Base-by-base conservation (phyloP, 2,797 vertebrate genomes). In the Centroberyx gerrardi region DNA sequence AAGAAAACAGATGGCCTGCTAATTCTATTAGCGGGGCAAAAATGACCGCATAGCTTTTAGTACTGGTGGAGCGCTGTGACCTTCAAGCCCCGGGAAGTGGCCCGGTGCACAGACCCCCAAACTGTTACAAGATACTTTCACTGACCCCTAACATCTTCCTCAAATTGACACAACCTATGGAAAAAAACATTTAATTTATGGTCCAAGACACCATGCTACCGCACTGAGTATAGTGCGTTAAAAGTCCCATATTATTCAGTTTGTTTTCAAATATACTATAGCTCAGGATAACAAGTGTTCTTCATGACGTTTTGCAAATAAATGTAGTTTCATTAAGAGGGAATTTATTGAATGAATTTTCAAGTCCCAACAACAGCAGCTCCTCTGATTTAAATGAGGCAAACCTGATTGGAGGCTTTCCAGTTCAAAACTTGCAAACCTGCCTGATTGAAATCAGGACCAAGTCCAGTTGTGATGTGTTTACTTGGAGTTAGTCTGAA, bases 21-120 rank as follows among this genome's bases (percentile, higher is more conserved):
- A 97, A 98, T 97, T 98, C 96, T 96, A 97, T 97, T 97, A 97
- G 94, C 94, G 74, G 90, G 77, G 91, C 92, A 93, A 90, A 91
- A 92, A 91, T 96, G 97, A 94, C 96, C 94, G 93, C 93, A 84
- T 94, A 89, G 90, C 92, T 93, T 91, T 92, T 93, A 94, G 92
- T 93, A 82, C 87, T 87, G 88, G 83, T 78, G 6, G 82, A 92
- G 93, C 78, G 86, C 84, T 76, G 85, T 93, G 90, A 93, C 96
- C 94, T 94, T 94, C 94, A 95, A 84, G 85, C 89, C 87, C 73
- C 81, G 77, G 90, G 88, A 90, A 74, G 74, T 82, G 87, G 72
- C 81, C 87, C 17, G 48, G 71, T 68, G 77, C 81, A 67, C 72
- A 76, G 65, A 83, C 79, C 80, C 80, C 70, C 62, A 78, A 70